Percentiles rank a stretch among this genome's conserved stretches.
phyloP scores from a whole-genome alignment of 1,140 invertebrate genomes.

The Formica selysi region DNA sequence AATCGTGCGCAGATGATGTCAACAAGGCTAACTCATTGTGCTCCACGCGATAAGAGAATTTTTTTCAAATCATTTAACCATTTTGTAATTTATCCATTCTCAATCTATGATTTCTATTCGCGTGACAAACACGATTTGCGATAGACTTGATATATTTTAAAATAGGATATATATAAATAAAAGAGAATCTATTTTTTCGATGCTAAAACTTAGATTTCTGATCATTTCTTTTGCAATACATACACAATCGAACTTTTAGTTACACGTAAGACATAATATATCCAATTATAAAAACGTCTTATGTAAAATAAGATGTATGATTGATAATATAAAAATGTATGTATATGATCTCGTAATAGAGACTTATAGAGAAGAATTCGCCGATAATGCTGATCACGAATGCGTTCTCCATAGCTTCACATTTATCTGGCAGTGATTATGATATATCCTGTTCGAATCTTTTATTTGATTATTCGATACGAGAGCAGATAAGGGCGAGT shows the following conservation, averaged over 20 bases:
- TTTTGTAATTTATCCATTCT: background rate
- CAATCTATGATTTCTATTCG: background rate
- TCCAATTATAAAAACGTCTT: background rate
- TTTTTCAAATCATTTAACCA: constrained; percentile 2
- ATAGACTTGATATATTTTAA: background rate
- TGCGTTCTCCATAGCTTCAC: background rate
- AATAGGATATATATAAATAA: background rate
- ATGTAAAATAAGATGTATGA: background rate
- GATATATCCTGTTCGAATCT: background rate
- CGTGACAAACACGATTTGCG: background rate
- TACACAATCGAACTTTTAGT: background rate
- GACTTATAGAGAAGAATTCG: too few species aligned
- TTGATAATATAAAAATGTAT: background rate
- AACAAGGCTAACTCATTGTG: background rate
- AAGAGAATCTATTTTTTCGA: background rate
- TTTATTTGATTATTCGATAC: constrained; percentile 59
- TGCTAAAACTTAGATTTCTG: background rate
- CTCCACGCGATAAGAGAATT: background rate
- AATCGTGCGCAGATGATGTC: constrained; percentile 8
- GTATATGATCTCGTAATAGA: too few species aligned
- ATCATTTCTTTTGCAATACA: background rate
- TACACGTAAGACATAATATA: background rate
- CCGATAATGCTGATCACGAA: too few species aligned
- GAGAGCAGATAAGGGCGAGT: constrained; percentile 52
- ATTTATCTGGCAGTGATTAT: constrained; percentile 13